Evolutionary conservation across 2,113 vertebrate genomes (phyloP), one percentile per base, ranked within the genome.

Genomic region (Zingel zingel): DNA sequence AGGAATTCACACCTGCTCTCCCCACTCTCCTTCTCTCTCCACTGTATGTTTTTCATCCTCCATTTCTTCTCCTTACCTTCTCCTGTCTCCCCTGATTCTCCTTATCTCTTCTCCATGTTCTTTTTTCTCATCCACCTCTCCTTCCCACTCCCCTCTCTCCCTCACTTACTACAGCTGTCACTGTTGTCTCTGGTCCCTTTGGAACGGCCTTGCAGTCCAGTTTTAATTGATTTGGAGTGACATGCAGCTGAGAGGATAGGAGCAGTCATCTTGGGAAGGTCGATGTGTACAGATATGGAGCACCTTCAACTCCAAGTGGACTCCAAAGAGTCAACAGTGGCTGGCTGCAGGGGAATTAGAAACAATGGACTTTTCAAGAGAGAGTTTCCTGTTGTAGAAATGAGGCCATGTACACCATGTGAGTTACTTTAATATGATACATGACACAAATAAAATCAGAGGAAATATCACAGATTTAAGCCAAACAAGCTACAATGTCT

Each of bases 211-310:
- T 90, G 72, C 70, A 83, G 78, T 77, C 82, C 67, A 69, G 10
- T 87, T 92, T 89, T 93, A 92, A 91, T 89, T 89, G 90, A 92
- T 75, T 90, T 47, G 74, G 82, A 88, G 85, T 81, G 87, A 88
- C 69, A 63, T 77, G 77, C 76, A 65, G 79, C 84, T 64, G 84
- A 89, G 88, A 65, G 39, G 51, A 83, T 57, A 25, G 86, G 27
- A 74, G 80, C 68, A 8, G 63, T 70, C 84, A 84, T 73, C 65
- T 43, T 56, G 78, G 64, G 86, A 85, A 81, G 75, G 79, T 90
- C 58, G 62, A 89, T 88, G 75, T 53, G 75, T 69, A 67, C 75
- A 71, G 81, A 91, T 71, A 76, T 66, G 80, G 82, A 87, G 65
- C 62, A 7, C 36, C 71, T 76, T 82, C 86, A 83, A 63, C 36